These are phyloP conservation scores for Pachycephala philippinensis DNA, from an alignment of 2,113 vertebrate genomes.

Conservation along the genomic window DNA sequence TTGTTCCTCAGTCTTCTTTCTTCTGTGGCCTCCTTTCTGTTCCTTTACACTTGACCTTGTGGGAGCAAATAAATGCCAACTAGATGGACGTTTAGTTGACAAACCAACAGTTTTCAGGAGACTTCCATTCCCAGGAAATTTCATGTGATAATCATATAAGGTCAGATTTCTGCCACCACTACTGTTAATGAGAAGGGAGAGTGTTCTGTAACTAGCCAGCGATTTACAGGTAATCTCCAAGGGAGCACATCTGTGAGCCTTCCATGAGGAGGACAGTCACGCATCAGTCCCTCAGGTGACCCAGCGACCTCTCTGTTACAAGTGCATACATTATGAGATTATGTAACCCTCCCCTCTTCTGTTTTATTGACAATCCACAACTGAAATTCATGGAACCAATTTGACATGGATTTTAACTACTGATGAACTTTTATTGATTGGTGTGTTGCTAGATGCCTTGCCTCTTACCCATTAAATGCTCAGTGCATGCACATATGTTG, in stretches of 20 bases:
- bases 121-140: neutral
- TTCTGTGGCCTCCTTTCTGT: neutral
- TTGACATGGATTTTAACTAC: conserved; percentile 47
- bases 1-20: conserved; percentile 1
- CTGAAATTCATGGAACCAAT: conserved; percentile 21
- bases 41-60: neutral
- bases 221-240: neutral
- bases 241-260: neutral
- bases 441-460: conserved; percentile 6
- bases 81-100: neutral
- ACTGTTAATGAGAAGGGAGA: neutral
- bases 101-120: neutral
- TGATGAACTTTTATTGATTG: conserved; percentile 25
- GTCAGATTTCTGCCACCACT: neutral
- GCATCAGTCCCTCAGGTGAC: neutral
- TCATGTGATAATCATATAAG: neutral
- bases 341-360: neutral
- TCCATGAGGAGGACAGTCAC: neutral
- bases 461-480: conserved; percentile 34
- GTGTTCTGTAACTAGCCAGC: neutral
- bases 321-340: neutral
- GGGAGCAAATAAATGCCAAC: neutral
- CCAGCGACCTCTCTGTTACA: neutral
- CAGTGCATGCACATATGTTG: neutral
- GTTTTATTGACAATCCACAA: neutral